These are phyloP conservation scores for Caiman crocodilus DNA, from an alignment of 2,797 vertebrate species.

Conservation along the genomic window DNA sequence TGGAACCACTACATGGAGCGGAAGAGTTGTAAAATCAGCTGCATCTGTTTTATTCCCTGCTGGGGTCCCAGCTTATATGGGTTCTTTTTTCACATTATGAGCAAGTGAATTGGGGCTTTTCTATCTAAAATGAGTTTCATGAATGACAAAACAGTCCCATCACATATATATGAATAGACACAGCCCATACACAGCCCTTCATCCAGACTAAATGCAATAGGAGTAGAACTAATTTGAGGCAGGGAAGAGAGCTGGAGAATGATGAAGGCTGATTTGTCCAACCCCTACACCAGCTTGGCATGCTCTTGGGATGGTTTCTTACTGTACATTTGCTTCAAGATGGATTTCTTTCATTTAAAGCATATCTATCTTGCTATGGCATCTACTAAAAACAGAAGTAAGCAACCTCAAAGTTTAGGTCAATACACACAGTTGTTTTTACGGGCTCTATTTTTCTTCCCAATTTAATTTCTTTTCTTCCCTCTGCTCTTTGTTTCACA, in stretches of 20 bases:
- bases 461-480: not conserved
- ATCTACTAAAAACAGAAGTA: not conserved
- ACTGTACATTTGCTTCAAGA: not conserved
- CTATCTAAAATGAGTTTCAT: not conserved
- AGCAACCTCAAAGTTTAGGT: not conserved
- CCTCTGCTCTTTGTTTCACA: not conserved
- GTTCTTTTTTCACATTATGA: not conserved
- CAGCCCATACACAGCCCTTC: not conserved
- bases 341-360: constrained; percentile 41
- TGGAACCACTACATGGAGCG: not conserved
- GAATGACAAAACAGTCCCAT: constrained; percentile 8
- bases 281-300: not conserved
- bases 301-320: not conserved
- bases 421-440: not conserved
- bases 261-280: not conserved
- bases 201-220: constrained; percentile 13
- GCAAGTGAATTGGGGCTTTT: not conserved
- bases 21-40: not conserved
- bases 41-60: not conserved
- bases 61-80: not conserved
- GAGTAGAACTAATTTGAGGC: constrained; percentile 25
- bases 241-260: constrained; percentile 1
- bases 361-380: not conserved
- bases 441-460: not conserved
- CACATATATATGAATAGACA: not conserved